These are phyloP conservation scores for Agonopterix subpropinquella DNA, from an alignment of 2,888 invertebrate genomes.

Conservation along the genomic window DNA sequence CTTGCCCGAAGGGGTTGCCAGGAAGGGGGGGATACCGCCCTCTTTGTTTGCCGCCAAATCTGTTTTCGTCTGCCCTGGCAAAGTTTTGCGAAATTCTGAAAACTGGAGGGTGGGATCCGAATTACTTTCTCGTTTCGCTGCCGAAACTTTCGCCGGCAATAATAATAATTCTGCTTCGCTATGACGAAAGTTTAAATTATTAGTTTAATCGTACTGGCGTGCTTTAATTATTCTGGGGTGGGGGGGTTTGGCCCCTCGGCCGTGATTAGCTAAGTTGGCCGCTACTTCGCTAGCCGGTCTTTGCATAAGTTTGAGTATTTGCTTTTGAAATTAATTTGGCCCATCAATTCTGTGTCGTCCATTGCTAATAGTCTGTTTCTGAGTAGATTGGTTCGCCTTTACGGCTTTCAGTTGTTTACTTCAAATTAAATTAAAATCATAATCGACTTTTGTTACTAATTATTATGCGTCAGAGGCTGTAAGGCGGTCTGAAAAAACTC, in stretches of 20 bases:
- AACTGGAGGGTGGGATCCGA: slow-evolving; percentile 33
- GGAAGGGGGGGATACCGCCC: slow-evolving; percentile 14
- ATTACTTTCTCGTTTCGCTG: slow-evolving; percentile 65
- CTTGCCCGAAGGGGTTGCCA: slow-evolving; percentile 56
- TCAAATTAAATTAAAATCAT: too few species aligned
- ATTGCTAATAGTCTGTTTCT: slow-evolving; percentile 11
- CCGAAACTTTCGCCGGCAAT: slow-evolving; percentile 58
- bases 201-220: slow-evolving; percentile 66
- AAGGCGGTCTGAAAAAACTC: too few species aligned
- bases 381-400: not conserved
- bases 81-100: slow-evolving; percentile 56
- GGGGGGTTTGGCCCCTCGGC: slow-evolving; percentile 13
- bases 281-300: slow-evolving; percentile 17
- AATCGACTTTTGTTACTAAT: too few species aligned
- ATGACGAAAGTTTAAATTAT: slow-evolving; percentile 73
- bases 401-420: too few species aligned
- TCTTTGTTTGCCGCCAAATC: slow-evolving; percentile 67
- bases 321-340: slow-evolving; percentile 40
- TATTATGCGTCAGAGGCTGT: too few species aligned
- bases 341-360: slow-evolving; percentile 36
- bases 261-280: slow-evolving; percentile 34
- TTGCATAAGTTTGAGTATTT: slow-evolving; percentile 36
- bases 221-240: slow-evolving; percentile 54
- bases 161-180: slow-evolving; percentile 68
- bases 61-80: slow-evolving; percentile 63